These are phyloP conservation scores for Liolophura sinensis DNA, from an alignment of 1,140 invertebrate species.

Conservation along the genomic window DNA sequence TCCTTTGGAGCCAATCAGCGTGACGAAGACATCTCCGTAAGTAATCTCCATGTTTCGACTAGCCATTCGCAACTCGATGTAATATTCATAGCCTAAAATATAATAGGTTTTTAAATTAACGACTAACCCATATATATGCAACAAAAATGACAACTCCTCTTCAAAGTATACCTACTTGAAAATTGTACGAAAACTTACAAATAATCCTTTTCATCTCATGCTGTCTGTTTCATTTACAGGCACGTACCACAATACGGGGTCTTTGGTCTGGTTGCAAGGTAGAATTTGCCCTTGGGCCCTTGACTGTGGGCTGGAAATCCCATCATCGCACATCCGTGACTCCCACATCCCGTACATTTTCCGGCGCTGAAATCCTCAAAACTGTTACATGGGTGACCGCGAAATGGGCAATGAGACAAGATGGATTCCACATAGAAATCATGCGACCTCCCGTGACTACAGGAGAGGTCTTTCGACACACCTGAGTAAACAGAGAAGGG, in stretches of 20 bases:
- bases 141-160: too few species aligned
- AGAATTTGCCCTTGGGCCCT: constrained; percentile 40
- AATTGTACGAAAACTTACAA: neutral
- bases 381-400: constrained; percentile 66
- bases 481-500: constrained; percentile 20
- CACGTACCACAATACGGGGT: constrained; percentile 35
- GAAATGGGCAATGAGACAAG: constrained; percentile 71
- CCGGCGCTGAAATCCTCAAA: constrained; percentile 72
- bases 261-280: constrained; percentile 30
- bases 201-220: too few species aligned
- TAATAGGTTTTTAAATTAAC: neutral
- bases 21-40: constrained; percentile 31
- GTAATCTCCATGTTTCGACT: constrained; percentile 11
- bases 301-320: constrained; percentile 81
- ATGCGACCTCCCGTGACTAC: constrained; percentile 83
- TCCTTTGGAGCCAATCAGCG: constrained; percentile 25
- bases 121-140: too few species aligned
- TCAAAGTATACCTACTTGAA: too few species aligned
- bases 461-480: constrained; percentile 65
- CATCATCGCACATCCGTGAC: constrained; percentile 77
- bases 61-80: constrained; percentile 28
- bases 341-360: constrained; percentile 79
- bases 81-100: constrained; percentile 34
- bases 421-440: constrained; percentile 87
- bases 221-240: too few species aligned